Base-by-base conservation (phyloP, 2,797 vertebrate genomes). In the Ambastaia sidthimunki region DNA sequence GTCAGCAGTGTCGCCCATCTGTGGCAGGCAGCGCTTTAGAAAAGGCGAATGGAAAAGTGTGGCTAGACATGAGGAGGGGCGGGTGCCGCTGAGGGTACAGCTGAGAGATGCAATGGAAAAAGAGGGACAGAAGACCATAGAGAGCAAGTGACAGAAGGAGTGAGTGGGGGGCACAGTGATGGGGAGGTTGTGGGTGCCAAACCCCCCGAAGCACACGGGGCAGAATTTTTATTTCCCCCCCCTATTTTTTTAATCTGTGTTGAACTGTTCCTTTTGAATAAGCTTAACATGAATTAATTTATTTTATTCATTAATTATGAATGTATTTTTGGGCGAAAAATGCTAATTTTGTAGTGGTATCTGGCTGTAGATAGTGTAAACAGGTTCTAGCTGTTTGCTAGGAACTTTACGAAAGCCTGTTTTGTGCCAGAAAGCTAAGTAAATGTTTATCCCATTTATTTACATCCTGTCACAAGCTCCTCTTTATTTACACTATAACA, bases 1-100 rank as follows among this genome's bases (percentile, higher is more conserved):
- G 92, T 93, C 90, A 90, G 90, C 87, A 86, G 86, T 85, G 89
- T 91, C 90, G 89, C 88, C 92, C 93, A 93, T 93, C 93, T 93
- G 93, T 91, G 91, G 88, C 87, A 85, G 74, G 74, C 89, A 87
- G 76, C 71, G 83, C 23, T 81, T 85, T 84, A 73, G 72, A 77
- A 85, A 84, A 80, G 78, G 1, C 41, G 41, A 44, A 44, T 44
- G 41, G 41, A 44, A 44, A 70, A 70, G 71, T 72, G 57, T 9
- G 19, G 65, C 44, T 50, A 63, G 74, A 71, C n/a, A 18, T 16
- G 19, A 66, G 41, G 15, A 48, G 47, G 47, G 52, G 16, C 50
- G 41, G 41, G 34, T 34, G 60, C 12, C 10, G 37, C 48, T 81
- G 54, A 73, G 78, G 52, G 66, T 47, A 19, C 41, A 12, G 50